Evolutionary conservation across 92 coral and sea anemone genomes (phyloP).

Genomic region (Porites rus): DNA sequence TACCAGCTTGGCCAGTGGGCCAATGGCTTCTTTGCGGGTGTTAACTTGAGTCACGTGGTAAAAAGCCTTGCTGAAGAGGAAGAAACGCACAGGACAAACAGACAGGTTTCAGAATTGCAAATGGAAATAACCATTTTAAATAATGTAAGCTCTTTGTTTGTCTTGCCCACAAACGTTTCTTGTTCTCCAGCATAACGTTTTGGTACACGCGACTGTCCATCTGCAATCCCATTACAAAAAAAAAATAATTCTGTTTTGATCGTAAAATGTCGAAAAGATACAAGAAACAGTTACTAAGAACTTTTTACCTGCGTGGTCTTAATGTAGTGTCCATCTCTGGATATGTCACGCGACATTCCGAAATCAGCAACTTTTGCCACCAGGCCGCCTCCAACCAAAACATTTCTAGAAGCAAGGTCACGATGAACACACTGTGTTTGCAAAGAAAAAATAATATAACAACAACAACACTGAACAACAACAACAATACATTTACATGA

Average conservation of each 20-base stretch:
- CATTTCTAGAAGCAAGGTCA: conserved; percentile 90
- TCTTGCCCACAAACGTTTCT: no score
- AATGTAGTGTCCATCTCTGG: conserved; percentile 74
- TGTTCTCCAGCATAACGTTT: no score
- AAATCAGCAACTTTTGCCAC: conserved; percentile 90
- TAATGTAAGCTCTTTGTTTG: no score
- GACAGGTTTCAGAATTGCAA: no score
- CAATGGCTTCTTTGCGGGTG: no score
- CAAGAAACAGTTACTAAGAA: neutral
- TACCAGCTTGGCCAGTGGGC: no score
- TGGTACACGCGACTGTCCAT: neutral
- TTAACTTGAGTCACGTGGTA: no score
- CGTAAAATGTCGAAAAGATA: neutral
- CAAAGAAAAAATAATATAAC: neutral
- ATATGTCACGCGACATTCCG: conserved; percentile 87
- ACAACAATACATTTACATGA: neutral
- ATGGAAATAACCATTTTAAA: no score
- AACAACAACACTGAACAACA: no score
- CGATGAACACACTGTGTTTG: conserved; percentile 79
- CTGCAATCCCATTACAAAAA: neutral
- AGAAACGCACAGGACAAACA: no score
- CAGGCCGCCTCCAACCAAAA: conserved; percentile 74
- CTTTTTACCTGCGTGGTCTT: conserved; percentile 65
- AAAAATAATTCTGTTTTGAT: neutral
- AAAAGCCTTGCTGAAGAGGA: no score